Base-by-base conservation (phyloP, 1,140 invertebrate genomes). In the Triops cancriformis region DNA sequence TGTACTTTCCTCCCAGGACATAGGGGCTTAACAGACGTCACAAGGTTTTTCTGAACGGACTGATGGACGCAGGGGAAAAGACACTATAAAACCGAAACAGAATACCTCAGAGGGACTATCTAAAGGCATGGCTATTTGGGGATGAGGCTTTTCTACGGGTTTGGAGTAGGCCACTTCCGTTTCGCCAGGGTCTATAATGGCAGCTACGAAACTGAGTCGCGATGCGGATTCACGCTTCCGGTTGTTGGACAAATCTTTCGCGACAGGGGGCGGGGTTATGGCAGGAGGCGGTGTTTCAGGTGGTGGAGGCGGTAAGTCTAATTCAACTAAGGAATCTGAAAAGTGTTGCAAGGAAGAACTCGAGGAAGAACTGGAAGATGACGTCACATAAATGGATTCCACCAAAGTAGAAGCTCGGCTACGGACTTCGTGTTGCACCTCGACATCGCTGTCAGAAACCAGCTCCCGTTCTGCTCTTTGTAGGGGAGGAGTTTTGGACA, bases 71-170 rank as follows among this genome's bases (percentile, higher is more conserved):
- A 23, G 51, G 14, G 51, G 51, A 5, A 23, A 64, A 64, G 23
- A 64, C 51, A 64, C 51, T 9, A 5, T 18, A 64, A 64, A 64
- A 64, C 14, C 3, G 18, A 64, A 64, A 64, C 14, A 64, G 23
- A 64, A 18, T 64, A 64, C 51, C 51, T 64, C 51, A 23, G 51
- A 0, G 51, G 51, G 23, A 37, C 31, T 37, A 64, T 64, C 51
- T 64, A 64, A 64, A 23, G 51, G 51, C 51, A 23, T 64, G 51
- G 51, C 51, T 64, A 64, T 23, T 64, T 64, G 51, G 51, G 51
- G 51, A 23, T 23, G n/a, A n/a, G 51, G 51, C 7, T 23, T 64
- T 64, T 64, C 0, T 64, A 64, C 51, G 14, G 14, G 51, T 64
- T 64, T 23, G 18, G 51, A 64, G 51, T 23, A 64, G 23, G 51